Evolutionary conservation across 2,797 vertebrate species (phyloP).

Genomic region (Iguana delicatissima): DNA sequence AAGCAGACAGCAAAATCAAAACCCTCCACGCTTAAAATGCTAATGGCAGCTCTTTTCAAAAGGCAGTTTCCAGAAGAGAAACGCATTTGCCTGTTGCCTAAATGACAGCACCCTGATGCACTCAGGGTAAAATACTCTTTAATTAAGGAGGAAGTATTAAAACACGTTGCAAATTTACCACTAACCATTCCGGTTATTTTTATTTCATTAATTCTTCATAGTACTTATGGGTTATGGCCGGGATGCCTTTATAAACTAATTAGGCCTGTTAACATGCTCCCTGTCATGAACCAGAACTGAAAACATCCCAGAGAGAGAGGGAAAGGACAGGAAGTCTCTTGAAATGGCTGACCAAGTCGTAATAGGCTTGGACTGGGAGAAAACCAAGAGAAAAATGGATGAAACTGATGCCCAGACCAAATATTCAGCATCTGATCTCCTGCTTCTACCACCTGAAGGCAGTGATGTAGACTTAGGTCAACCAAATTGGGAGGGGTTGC

Average conservation of each 20-base stretch:
- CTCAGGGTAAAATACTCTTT: neutral
- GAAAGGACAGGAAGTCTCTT: neutral
- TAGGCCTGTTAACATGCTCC: neutral
- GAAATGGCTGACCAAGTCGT: neutral
- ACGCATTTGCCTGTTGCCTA: neutral
- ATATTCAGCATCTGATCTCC: neutral
- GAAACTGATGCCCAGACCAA: neutral
- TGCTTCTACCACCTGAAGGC: neutral
- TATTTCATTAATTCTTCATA: constrained; percentile 22
- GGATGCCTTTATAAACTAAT: neutral
- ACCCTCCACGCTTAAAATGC: neutral
- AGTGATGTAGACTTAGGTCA: no score
- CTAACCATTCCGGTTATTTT: neutral
- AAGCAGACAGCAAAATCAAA: neutral
- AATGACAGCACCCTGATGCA: neutral
- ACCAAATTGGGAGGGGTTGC: no score
- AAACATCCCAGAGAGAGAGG: neutral
- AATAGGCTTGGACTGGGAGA: no score
- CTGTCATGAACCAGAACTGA: constrained; percentile 1
- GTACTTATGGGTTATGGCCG: neutral
- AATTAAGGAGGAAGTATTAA: constrained; percentile 10
- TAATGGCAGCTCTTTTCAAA: neutral
- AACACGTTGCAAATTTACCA: neutral
- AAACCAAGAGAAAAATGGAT: neutral
- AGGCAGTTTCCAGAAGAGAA: no score